Evolutionary conservation across 2,797 vertebrate species (phyloP).

Genomic region (Thalassophryne amazonica): DNA sequence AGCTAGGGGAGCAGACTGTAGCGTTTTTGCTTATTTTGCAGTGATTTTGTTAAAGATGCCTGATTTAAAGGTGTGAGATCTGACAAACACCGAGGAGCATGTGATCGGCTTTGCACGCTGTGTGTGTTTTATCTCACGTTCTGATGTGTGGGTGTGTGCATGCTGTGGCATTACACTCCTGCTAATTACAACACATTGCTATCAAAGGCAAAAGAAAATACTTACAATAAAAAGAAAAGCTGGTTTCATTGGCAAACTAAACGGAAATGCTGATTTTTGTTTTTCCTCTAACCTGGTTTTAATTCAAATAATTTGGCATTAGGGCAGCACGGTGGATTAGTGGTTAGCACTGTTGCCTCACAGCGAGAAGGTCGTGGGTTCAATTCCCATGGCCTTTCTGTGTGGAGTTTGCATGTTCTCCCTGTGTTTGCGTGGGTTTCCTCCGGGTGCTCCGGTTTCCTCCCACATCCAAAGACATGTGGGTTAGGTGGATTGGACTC

Average conservation of each 20-base stretch:
- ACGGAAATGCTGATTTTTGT: neutral
- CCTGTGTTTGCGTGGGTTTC: too few relatives aligned
- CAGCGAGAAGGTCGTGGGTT: too few relatives aligned
- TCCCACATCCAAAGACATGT: too few relatives aligned
- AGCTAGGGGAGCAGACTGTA: neutral
- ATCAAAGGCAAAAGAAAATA: neutral
- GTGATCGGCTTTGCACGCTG: conserved; percentile 16
- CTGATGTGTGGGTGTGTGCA: neutral
- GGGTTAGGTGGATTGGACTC: too few relatives aligned
- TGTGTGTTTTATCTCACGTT: conserved; percentile 8
- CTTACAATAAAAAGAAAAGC: neutral
- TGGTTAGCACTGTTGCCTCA: too few relatives aligned
- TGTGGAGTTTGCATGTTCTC: too few relatives aligned
- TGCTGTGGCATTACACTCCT: neutral
- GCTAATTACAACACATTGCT: neutral
- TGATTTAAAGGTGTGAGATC: conserved; percentile 28
- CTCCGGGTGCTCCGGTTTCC: too few relatives aligned
- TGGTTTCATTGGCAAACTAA: neutral
- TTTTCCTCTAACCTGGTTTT: neutral
- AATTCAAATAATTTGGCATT: neutral
- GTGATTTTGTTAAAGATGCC: conserved; percentile 13
- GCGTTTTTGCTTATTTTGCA: conserved; percentile 15
- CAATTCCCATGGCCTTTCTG: too few relatives aligned
- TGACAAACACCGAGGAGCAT: conserved; percentile 26
- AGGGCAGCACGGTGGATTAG: too few relatives aligned